Evolutionary conservation across 2,113 vertebrate genomes (phyloP), one percentile per base, ranked within the genome.

Genomic region (Mesocricetus auratus): DNA sequence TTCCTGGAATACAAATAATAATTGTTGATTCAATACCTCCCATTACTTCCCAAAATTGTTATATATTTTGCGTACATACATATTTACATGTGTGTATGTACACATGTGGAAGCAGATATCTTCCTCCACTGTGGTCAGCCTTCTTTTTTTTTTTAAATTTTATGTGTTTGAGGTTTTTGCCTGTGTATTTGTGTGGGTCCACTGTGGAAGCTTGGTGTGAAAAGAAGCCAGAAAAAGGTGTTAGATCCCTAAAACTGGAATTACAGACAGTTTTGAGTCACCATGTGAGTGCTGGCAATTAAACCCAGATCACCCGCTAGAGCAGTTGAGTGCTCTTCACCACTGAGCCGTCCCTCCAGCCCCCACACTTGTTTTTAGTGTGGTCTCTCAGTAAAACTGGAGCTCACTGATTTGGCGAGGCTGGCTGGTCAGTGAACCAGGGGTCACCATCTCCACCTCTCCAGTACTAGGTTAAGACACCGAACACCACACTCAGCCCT

Each of bases 1-100:
- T 81, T 96, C 90, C 71, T 79, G 42, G 21, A 45, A 33, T 60
- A 60, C 56, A 88, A 64, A 66, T 88, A 79, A 71, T 47, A 60
- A 33, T 39, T 75, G 45, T 75, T 86, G 31, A 36, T 86, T 94
- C 93, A 69, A 0, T 24, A 42, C 73, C 74, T 95, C 5, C 58
- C 31, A 74, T 56, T 78, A 60, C 45, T 89, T 93, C 31, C 21
- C 60, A 53, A 19, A 58, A 42, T 77, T 85, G 16, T 19, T 64
- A 64, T 9, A 31, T 64, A 45, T 64, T 85, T 42, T 45, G 7
- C 42, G 11, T 45, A 11, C 26, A 19, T 31, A 29, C 60, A 64
- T 85, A 39, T 29, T 29, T 6, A 42, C n/a, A 1, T 83, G 24
- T 13, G 22, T 60, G 4, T 26, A 53, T 58, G 3, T 33, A 85